Percentiles rank a stretch among this genome's conserved stretches.
Conservation (phyloP, 2,797 vertebrate species). For the Lindbergichthys nudifrons region DNA sequence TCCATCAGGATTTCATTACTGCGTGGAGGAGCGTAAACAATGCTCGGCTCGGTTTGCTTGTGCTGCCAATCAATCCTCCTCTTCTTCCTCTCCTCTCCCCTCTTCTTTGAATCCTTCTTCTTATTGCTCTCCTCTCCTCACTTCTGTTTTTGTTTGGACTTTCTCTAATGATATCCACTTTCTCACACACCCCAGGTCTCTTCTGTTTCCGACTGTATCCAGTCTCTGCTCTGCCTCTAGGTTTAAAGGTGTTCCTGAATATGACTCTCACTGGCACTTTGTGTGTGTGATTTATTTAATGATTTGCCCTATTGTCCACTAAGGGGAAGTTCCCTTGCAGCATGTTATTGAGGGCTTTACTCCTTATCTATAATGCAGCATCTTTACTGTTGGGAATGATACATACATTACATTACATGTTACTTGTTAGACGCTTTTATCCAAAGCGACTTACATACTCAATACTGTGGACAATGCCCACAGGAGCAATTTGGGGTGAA, state of each 20-base stretch:
- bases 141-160: conserved; percentile 42
- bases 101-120: background rate
- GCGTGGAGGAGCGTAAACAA: conserved; percentile 61
- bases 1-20: conserved; percentile 65
- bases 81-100: background rate
- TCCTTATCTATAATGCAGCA: conserved; percentile 42
- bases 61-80: conserved; percentile 42
- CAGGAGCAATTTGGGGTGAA: too few relatives aligned
- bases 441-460: too few relatives aligned
- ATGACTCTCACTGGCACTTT: conserved; percentile 3
- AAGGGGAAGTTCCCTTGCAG: conserved; percentile 53
- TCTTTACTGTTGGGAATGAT: conserved; percentile 29
- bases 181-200: background rate
- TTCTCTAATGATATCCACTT: conserved; percentile 28
- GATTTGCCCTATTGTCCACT: conserved; percentile 44
- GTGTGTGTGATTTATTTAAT: conserved; percentile 2
- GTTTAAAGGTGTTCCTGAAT: conserved; percentile 22
- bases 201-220: conserved; percentile 7
- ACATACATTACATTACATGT: too few relatives aligned
- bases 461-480: too few relatives aligned
- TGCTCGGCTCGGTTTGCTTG: conserved; percentile 10
- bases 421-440: too few relatives aligned
- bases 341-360: conserved; percentile 70
- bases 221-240: conserved; percentile 6
- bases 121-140: background rate